Evolutionary conservation across 2,797 vertebrate genomes (phyloP).

Genomic region (Halcyon chelicuti): DNA sequence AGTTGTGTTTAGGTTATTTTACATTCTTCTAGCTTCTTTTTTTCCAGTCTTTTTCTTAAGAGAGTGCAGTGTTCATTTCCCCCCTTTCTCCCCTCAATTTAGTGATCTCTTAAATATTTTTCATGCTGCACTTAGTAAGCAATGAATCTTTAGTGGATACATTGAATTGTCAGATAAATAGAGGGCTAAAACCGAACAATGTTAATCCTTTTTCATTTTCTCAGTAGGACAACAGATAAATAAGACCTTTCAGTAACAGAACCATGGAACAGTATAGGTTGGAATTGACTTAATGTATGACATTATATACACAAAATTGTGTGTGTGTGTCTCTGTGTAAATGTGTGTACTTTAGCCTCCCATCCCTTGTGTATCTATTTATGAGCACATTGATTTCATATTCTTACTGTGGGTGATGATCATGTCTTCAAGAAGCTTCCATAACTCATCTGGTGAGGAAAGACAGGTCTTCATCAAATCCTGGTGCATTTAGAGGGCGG

Average conservation of each 20-base stretch:
- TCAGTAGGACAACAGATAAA: not conserved
- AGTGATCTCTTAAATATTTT: not conserved
- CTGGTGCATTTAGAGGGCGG: not conserved
- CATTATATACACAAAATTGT: not conserved
- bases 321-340: not conserved
- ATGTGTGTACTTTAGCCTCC: not conserved
- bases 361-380: not conserved
- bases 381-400: not conserved
- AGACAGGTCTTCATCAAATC: not conserved
- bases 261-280: not conserved
- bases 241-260: not conserved
- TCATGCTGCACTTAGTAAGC: not conserved
- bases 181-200: not conserved
- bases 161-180: not conserved
- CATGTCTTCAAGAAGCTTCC: not conserved
- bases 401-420: not conserved
- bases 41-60: not conserved
- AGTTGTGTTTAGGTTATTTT: not conserved
- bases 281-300: not conserved
- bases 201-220: not conserved
- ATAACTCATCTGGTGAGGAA: not conserved
- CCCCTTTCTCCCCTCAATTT: not conserved
- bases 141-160: not conserved
- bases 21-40: not conserved
- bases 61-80: not conserved